A percentile compares a stretch with the other conserved stretches of the same genome.
phyloP scores from a whole-genome alignment of 2,797 vertebrate genomes.

The Melanotaenia boesemani region DNA sequence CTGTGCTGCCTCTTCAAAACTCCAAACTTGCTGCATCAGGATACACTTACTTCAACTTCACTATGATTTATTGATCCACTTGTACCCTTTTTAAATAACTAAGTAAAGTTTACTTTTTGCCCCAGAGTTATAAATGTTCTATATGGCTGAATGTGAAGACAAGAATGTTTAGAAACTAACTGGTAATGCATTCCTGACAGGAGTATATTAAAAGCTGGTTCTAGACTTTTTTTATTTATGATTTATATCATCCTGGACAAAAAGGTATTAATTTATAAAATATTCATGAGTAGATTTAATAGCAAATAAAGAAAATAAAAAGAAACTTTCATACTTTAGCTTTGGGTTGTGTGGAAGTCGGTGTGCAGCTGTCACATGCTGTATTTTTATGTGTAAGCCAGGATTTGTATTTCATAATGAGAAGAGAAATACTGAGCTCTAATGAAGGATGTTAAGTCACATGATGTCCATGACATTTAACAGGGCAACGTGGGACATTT shows the following conservation, averaged over 20 bases:
- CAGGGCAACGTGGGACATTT: slow-evolving; percentile 39
- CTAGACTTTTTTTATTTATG: background rate
- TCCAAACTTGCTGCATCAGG: slow-evolving; percentile 33
- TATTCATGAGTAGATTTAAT: background rate
- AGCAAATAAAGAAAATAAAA: background rate
- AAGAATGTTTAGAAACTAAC: background rate
- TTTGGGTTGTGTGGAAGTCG: background rate
- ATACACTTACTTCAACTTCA: slow-evolving; percentile 44
- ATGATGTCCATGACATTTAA: slow-evolving; percentile 50
- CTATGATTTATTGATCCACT: slow-evolving; percentile 46
- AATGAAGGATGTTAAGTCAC: slow-evolving; percentile 40
- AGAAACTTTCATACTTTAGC: background rate
- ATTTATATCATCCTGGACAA: background rate
- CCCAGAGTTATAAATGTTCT: slow-evolving; percentile 24
- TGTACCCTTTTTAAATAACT: slow-evolving; percentile 43
- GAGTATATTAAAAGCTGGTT: background rate
- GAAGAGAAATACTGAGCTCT: slow-evolving; percentile 40
- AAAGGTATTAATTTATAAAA: background rate
- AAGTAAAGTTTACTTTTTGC: slow-evolving; percentile 36
- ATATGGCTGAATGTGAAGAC: slow-evolving; percentile 38
- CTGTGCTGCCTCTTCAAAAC: slow-evolving; percentile 34
- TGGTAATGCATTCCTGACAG: background rate
- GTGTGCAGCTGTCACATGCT: background rate
- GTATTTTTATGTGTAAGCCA: slow-evolving; percentile 26
- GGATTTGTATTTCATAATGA: slow-evolving; percentile 38